A percentile compares a stretch with the other conserved stretches of the same genome.
Evolutionary conservation across 2,797 vertebrate genomes (phyloP).

Genomic region (Knipowitschia caucasica): DNA sequence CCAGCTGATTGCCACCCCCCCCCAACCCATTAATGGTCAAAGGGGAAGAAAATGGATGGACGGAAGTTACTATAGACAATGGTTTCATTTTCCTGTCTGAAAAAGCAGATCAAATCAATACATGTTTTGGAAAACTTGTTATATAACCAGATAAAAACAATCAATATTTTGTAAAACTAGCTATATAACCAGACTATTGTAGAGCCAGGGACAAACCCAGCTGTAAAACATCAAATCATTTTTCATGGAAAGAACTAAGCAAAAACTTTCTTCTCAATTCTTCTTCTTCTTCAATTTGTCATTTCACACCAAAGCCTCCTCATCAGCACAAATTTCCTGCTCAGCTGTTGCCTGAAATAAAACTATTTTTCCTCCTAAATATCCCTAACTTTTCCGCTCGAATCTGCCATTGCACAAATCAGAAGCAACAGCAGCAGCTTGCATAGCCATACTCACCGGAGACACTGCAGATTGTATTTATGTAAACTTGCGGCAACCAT

Average conservation of each 20-base stretch:
- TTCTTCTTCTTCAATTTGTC: background rate
- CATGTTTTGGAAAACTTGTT: no score
- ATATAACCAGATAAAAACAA: no score
- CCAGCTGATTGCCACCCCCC: no score
- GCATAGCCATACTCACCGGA: conserved; percentile 32
- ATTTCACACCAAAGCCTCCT: conserved; percentile 25
- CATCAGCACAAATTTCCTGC: conserved; percentile 16
- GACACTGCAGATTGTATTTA: conserved; percentile 43
- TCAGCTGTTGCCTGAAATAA: conserved; percentile 20
- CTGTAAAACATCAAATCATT: no score
- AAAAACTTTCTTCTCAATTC: background rate
- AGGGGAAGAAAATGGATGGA: no score
- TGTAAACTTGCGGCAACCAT: conserved; percentile 43
- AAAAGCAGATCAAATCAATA: no score
- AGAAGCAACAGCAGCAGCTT: conserved; percentile 25
- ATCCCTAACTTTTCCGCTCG: conserved; percentile 23
- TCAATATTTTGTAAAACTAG: no score
- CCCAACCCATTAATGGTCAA: no score
- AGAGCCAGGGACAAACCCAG: no score
- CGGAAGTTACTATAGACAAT: no score
- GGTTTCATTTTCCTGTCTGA: no score
- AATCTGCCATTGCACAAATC: conserved; percentile 17
- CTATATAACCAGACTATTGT: no score
- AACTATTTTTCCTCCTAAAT: conserved; percentile 17
- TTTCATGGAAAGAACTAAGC: conserved; percentile 10